phyloP scores from a whole-genome alignment of 1,140 invertebrate genomes.

The Chrysomallon squamiferum region DNA sequence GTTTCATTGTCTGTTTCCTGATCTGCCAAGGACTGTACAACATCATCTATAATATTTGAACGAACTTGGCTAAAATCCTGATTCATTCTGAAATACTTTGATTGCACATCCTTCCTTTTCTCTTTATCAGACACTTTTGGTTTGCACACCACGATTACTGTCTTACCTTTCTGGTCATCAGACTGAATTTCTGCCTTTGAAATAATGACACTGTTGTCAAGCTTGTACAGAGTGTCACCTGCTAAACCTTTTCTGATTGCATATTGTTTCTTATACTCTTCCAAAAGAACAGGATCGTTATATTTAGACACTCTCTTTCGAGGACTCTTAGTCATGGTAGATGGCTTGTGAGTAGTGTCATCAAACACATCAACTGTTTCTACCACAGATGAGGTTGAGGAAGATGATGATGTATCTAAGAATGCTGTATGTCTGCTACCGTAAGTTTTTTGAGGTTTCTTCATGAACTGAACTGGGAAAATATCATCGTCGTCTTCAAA shows the following conservation, averaged over 20 bases:
- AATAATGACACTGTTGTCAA: constrained; percentile 44
- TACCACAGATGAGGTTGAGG: neutral
- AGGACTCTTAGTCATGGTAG: neutral
- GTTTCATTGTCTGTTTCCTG: too few relatives aligned
- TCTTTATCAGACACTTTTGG: constrained; percentile 19
- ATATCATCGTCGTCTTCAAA: constrained; percentile 3
- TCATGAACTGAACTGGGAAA: neutral
- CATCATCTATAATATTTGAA: too few relatives aligned
- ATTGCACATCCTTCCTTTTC: constrained; percentile 20
- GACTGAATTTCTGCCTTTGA: constrained; percentile 34
- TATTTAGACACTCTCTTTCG: constrained; percentile 13
- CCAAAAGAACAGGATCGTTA: constrained; percentile 22
- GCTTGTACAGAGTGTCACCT: constrained; percentile 19
- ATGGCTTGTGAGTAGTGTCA: neutral
- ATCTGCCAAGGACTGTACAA: too few relatives aligned
- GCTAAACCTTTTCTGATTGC: constrained; percentile 1
- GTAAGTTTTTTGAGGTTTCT: neutral
- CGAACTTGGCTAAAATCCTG: too few relatives aligned
- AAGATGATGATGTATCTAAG: neutral
- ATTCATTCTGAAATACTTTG: constrained; percentile 24
- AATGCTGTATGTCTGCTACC: neutral
- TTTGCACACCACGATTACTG: constrained; percentile 45
- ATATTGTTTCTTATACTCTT: constrained; percentile 22
- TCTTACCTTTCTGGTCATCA: constrained; percentile 40
- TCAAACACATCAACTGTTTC: neutral